Evolutionary conservation across 2,797 vertebrate species (phyloP).

Genomic region (Knipowitschia caucasica): DNA sequence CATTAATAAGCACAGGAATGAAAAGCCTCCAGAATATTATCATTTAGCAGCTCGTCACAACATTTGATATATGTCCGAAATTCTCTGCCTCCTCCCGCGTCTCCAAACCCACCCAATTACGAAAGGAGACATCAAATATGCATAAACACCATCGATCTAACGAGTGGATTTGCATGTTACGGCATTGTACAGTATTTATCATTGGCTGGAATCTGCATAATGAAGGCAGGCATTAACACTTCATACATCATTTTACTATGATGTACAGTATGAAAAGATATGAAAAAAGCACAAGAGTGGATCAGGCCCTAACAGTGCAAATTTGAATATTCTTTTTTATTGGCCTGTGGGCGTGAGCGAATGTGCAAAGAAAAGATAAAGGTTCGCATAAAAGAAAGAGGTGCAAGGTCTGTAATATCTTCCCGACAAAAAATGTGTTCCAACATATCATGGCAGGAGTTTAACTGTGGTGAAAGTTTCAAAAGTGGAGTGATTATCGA

Average conservation of each 20-base stretch:
- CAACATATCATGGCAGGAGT: too few species aligned
- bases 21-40: not conserved
- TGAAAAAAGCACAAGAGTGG: not conserved
- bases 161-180: not conserved
- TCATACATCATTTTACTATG: not conserved
- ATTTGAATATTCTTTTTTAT: not conserved
- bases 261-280: too few species aligned
- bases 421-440: too few species aligned
- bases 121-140: not conserved
- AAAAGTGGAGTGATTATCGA: too few species aligned
- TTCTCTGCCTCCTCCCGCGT: not conserved
- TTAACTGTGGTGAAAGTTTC: too few species aligned
- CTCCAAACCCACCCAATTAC: not conserved
- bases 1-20: too few species aligned
- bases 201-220: slow-evolving; percentile 1
- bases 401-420: too few species aligned
- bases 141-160: not conserved
- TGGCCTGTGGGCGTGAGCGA: not conserved
- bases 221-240: not conserved
- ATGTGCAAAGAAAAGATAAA: not conserved
- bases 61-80: not conserved
- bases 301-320: not conserved
- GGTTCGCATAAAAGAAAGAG: not conserved
- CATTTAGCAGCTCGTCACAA: not conserved
- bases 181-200: not conserved